phyloP scores from a whole-genome alignment of 2,113 vertebrate genomes.

The Heloderma charlesbogerti region DNA sequence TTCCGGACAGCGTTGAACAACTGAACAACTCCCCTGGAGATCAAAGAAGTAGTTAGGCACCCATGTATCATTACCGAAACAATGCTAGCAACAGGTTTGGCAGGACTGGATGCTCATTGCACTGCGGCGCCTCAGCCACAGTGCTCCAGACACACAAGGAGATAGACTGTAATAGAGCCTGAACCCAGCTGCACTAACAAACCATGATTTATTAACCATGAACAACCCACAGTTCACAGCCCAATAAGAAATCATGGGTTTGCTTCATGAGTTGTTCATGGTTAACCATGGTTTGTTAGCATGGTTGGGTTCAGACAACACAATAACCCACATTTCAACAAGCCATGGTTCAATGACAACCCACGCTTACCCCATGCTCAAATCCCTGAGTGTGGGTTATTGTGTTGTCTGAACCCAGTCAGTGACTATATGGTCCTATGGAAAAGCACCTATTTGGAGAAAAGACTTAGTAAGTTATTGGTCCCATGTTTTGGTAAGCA shows the following conservation, averaged over 20 bases:
- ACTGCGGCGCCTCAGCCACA: neutral
- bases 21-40: constrained; percentile 90
- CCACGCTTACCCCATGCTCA: no score
- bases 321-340: no score
- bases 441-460: neutral
- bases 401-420: no score
- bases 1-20: constrained; percentile 93
- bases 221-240: no score
- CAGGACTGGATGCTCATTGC: neutral
- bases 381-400: no score
- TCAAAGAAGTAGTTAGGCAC: constrained; percentile 8
- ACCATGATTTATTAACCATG: no score
- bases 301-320: no score
- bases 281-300: no score
- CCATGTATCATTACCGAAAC: neutral
- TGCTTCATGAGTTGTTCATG: no score
- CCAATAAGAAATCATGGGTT: no score
- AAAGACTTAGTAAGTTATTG: neutral
- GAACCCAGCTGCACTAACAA: no score
- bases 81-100: neutral
- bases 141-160: neutral
- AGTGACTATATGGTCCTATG: neutral
- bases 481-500: neutral
- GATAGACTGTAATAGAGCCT: neutral
- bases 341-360: no score